Base-by-base conservation (phyloP, 2,888 invertebrate species). In the Cryptocephalus moraei region DNA sequence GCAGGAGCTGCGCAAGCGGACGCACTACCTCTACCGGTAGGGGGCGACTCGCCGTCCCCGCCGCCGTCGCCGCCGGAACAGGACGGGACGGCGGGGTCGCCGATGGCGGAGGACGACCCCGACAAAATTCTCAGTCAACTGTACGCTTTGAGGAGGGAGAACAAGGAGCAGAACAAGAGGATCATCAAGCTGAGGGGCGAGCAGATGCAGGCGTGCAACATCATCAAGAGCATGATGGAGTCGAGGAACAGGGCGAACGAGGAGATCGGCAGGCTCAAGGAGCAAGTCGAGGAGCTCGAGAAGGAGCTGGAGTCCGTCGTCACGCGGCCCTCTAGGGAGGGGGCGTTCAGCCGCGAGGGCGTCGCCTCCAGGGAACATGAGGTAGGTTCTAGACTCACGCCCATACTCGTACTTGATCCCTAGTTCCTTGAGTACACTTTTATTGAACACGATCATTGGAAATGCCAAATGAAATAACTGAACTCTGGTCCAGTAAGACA, bases 191-290 rank as follows among this genome's bases (percentile, higher is more conserved):
- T 70, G 14, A 68, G 69, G 55, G 62, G 64, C 40, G 69, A 72
- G 45, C 67, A 70, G 49, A 52, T 65, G 39, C 72, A 71, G 54
- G 69, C 71, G 6, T 71, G 68, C 52, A 63, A 67, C 47, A 67
- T 71, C 34, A 67, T 73, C 43, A 67, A 72, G 52, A 62, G 57
- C 36, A 64, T 72, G 60, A 62, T 71, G 39, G 64, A 62, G 12
- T 62, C 60, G 38, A 61, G 61, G 41, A 68, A 65, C 46, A 64
- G 61, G 44, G 59, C 62, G 32, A 62, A 62, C 33, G 63, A 64
- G 12, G 66, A 71, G 50, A 64, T 68, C 22, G 61, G 57, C 4
- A 55, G 58, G n/a, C 53, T 71, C 47, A 65, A 67, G 50, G 53
- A 54, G 45, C 59, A 10, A 10, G 32, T 42, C 4, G 33, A 42